phyloP scores from a whole-genome alignment of 2,113 vertebrate species.

The Pseudorhombus dupliciocellatus region DNA sequence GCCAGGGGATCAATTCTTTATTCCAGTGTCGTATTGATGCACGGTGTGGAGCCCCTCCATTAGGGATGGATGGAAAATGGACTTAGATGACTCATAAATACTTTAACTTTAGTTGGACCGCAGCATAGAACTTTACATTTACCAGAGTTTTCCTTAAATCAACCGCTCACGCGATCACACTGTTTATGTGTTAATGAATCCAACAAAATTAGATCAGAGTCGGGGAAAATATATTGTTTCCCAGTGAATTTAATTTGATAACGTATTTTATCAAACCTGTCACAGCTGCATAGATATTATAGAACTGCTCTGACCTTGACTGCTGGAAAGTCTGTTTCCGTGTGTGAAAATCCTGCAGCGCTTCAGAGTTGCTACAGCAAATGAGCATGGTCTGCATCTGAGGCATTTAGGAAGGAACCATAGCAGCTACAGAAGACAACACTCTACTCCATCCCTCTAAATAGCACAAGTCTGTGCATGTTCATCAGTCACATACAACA shows the following conservation, averaged over 20 bases:
- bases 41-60: conserved; percentile 21
- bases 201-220: conserved; percentile 3
- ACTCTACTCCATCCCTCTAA: neutral
- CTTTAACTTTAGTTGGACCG: conserved; percentile 30
- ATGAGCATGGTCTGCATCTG: neutral
- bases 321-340: neutral
- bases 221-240: conserved; percentile 1
- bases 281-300: neutral
- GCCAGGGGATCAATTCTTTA: conserved; percentile 31
- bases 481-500: neutral
- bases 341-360: no score
- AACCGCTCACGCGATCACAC: conserved; percentile 11
- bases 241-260: neutral
- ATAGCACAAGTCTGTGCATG: neutral
- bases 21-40: conserved; percentile 45
- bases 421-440: neutral
- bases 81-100: conserved; percentile 52
- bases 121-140: conserved; percentile 50
- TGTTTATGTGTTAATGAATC: conserved; percentile 7
- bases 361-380: no score
- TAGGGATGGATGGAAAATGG: conserved; percentile 53
- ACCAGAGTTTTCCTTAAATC: conserved; percentile 21
- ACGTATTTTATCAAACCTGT: neutral
- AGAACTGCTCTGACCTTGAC: neutral
- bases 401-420: neutral